These are phyloP conservation scores for Drosophila melanogaster DNA, from an alignment of 1,140 invertebrate genomes.

Conservation along the genomic window DNA sequence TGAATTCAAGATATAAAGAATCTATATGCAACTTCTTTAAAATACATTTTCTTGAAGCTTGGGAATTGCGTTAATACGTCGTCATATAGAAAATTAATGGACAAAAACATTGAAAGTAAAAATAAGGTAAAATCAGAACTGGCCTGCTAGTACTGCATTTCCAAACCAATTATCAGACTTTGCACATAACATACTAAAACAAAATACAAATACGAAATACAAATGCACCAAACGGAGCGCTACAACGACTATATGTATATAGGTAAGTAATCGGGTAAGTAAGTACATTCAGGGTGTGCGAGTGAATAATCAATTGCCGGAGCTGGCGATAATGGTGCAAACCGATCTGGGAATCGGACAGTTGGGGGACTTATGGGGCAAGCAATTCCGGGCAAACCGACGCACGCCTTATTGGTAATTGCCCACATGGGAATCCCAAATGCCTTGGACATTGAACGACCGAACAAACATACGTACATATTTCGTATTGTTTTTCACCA, in stretches of 20 bases:
- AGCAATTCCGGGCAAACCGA: constrained; percentile 35
- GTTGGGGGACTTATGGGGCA: constrained; percentile 5
- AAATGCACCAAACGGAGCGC: constrained; percentile 18
- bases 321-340: constrained; percentile 42
- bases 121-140: background rate
- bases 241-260: constrained; percentile 8
- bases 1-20: no score
- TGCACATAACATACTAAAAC: no score
- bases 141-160: background rate
- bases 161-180: constrained; percentile 13
- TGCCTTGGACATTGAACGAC: constrained; percentile 53
- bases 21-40: background rate
- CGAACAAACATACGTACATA: constrained; percentile 32
- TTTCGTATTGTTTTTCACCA: constrained; percentile 50
- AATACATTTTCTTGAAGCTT: background rate
- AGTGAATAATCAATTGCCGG: constrained; percentile 76
- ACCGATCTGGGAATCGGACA: constrained; percentile 5
- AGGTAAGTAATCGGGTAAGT: constrained; percentile 4
- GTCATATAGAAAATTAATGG: background rate
- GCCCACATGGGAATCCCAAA: constrained; percentile 77
- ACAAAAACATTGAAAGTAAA: background rate
- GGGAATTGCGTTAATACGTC: background rate
- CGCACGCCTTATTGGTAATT: constrained; percentile 65
- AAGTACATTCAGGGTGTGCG: constrained; percentile 10
- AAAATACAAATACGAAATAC: no score